Evolutionary conservation across 2,797 vertebrate genomes (phyloP), one percentile per base, ranked within the genome.

Genomic region (Characodon lateralis): DNA sequence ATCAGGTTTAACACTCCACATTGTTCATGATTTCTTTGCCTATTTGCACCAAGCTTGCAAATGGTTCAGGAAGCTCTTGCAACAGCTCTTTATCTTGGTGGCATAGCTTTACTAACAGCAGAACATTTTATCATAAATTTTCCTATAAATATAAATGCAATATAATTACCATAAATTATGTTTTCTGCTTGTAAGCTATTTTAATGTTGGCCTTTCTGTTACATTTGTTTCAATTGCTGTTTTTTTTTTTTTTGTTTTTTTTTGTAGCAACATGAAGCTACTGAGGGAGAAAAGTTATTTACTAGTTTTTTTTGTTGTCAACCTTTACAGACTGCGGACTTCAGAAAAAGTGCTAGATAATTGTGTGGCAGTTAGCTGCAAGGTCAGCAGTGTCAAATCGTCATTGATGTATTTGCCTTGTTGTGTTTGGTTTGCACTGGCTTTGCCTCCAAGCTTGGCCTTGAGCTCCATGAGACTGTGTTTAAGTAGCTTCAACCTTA

Each of bases 31-130:
- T 85, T 71, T 83, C 82, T 85, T 83, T 81, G 86, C 46, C 78
- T 71, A 59, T 86, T 83, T 89, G 89, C 86, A 87, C 76, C 85
- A 82, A 78, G 74, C 68, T 78, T 83, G 58, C 78, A 76, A 83
- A 61, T 83, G 28, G 81, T 86, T 85, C 76, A 81, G 83, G 86
- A 76, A 78, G 71, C 73, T 78, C 66, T 80, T 77, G 74, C 76
- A 71, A 75, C 51, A 78, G 39, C 26, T 58, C 18, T 31, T 59
- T 12, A 58, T 87, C 89, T 89, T 90, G 92, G 92, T 92, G 90
- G 87, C 90, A 91, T 85, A 94, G 93, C 93, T 94, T 94, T 94
- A 93, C 89, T 92, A 90, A 90, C 88, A 76, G 83, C 59, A 78
- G 72, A 86, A 90, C 83, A 87, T 90, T 90, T 83, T 87, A 82